Evolutionary conservation across 1,140 invertebrate species (phyloP).

Genomic region (Phymastichus coffea): DNA sequence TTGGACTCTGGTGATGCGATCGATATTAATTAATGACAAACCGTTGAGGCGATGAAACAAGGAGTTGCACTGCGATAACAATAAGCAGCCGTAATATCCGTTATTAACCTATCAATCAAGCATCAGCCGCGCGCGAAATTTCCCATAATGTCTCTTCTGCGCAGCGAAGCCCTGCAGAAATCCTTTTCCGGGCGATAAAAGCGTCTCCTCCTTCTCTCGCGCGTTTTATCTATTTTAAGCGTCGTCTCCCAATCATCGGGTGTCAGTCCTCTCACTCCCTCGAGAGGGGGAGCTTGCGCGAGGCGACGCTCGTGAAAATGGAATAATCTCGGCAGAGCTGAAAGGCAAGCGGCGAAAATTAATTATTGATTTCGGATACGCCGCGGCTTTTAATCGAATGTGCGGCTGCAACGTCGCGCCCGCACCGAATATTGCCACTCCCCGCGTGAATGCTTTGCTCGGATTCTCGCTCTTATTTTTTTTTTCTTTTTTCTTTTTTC

Average conservation of each 20-base stretch:
- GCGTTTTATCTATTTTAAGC: slow-evolving; percentile 29
- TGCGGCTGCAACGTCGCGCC: slow-evolving; percentile 39
- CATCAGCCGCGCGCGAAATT: too few relatives aligned
- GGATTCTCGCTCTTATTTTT: too few relatives aligned
- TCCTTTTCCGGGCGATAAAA: too few relatives aligned
- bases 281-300: background rate
- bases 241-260: slow-evolving; percentile 36
- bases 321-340: slow-evolving; percentile 56
- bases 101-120: too few relatives aligned
- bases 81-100: too few relatives aligned
- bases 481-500: slow-evolving; percentile 3
- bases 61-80: too few relatives aligned
- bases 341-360: slow-evolving; percentile 46
- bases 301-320: slow-evolving; percentile 37
- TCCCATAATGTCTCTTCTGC: too few relatives aligned
- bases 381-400: slow-evolving; percentile 42
- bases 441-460: too few relatives aligned
- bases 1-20: too few relatives aligned
- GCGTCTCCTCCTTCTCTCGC: background rate
- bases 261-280: slow-evolving; percentile 24
- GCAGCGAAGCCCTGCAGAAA: too few relatives aligned
- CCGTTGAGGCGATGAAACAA: too few relatives aligned
- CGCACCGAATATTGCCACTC: slow-evolving; percentile 19
- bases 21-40: too few relatives aligned
- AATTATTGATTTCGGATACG: slow-evolving; percentile 56